A percentile compares a stretch with the other conserved stretches of the same genome.
phyloP scores from a whole-genome alignment of 1,140 invertebrate species.

The Littorina saxatilis region DNA sequence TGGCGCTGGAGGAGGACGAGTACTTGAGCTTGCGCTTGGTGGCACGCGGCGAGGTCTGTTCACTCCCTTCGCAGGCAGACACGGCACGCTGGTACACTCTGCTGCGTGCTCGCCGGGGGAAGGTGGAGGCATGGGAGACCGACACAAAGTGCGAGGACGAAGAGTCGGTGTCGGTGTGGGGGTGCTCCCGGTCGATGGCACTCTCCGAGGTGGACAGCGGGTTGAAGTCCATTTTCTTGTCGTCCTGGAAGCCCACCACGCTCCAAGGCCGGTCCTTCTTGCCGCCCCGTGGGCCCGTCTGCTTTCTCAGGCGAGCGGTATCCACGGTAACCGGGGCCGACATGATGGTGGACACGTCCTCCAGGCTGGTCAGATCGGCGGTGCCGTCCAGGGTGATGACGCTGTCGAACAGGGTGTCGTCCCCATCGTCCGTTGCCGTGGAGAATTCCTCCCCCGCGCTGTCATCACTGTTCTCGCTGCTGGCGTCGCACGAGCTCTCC shows the following conservation, averaged over 20 bases:
- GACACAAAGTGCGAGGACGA: constrained; percentile 33
- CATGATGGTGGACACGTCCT: constrained; percentile 12
- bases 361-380: constrained; percentile 44
- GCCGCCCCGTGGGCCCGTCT: constrained; percentile 41
- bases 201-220: constrained; percentile 90
- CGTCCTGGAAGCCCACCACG: constrained; percentile 87
- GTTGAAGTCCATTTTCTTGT: constrained; percentile 77
- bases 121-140: constrained; percentile 51
- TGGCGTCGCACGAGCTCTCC: constrained; percentile 85
- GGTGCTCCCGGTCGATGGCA: constrained; percentile 78
- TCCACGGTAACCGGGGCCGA: constrained; percentile 42
- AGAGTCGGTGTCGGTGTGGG: constrained; percentile 53
- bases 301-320: constrained; percentile 45
- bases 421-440: constrained; percentile 58
- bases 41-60: constrained; percentile 37
- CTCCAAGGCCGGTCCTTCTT: constrained; percentile 85
- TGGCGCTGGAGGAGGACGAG: constrained; percentile 44
- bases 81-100: constrained; percentile 43
- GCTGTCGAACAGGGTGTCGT: constrained; percentile 59
- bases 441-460: constrained; percentile 55
- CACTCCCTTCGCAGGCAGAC: constrained; percentile 41
- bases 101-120: constrained; percentile 47
- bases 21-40: constrained; percentile 60
- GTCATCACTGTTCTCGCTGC: constrained; percentile 85
- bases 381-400: constrained; percentile 56